phyloP scores from a whole-genome alignment of 92 coral and sea anemone genomes.

The Phenganax stokvisi region DNA sequence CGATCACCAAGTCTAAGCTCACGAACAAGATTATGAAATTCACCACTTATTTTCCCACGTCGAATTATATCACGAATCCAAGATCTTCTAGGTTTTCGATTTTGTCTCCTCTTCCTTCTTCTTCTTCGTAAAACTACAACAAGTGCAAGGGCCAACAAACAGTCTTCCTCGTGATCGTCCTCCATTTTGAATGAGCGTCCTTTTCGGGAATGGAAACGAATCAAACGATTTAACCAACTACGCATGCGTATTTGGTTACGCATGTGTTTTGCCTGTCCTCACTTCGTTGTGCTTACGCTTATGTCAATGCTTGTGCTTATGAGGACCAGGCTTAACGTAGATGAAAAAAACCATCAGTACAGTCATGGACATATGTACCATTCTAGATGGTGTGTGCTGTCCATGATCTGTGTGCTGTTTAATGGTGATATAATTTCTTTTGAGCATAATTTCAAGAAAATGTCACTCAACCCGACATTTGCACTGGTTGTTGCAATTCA shows the following conservation, averaged over 20 bases:
- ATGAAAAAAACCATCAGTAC: no score
- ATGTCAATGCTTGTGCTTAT: no score
- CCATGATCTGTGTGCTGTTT: no score
- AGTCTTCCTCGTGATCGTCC: background rate
- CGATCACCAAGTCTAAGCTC: background rate
- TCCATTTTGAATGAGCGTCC: background rate
- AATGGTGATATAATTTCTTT: no score
- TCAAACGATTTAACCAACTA: conserved; percentile 7
- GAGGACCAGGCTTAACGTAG: no score
- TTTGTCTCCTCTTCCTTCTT: background rate
- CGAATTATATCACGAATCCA: background rate
- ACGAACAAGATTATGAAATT: no score
- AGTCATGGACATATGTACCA: no score
- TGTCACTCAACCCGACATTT: no score
- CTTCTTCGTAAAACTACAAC: background rate
- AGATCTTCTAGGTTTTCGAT: background rate
- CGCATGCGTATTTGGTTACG: background rate
- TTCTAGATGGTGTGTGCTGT: no score
- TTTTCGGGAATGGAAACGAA: background rate
- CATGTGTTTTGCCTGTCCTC: background rate
- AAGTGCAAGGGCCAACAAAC: conserved; percentile 6
- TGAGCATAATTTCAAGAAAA: no score
- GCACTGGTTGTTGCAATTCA: no score
- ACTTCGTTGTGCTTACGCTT: background rate
- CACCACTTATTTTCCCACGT: background rate